Base-by-base conservation (phyloP, 2,888 invertebrate species). In the Hirtodrosophila histrioides region DNA sequence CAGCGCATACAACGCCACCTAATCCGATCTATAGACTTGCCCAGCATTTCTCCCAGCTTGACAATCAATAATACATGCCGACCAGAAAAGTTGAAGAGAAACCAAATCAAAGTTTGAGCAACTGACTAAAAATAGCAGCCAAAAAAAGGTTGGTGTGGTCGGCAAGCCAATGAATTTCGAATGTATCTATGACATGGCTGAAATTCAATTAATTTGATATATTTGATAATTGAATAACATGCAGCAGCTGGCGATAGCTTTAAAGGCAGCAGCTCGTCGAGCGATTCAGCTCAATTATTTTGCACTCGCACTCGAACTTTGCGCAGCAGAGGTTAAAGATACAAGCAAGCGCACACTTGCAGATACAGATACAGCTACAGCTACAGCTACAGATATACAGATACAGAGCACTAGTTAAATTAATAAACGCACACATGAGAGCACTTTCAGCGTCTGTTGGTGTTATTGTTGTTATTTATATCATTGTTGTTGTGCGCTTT, bases 221-320 rank as follows among this genome's bases (percentile, higher is more conserved):
- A 50, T 57, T 53, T 24, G 60, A 39, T 73, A 66, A 76, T 76
- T 76, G 73, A 76, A 76, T 70, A 56, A 73, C 57, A 35, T 50
- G 64, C 57, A 66, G 48, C 50, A 44, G 56, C 54, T 60, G 44
- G 43, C 56, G 17, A 37, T 50, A 62, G 44, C 57, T 66, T 39
- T 29, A 41, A 36, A 46, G 58, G 27, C 44, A 27, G 60, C 62
- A 27, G 60, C 62, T 64, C 36, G 48, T 48, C 54, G 31, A 57
- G 37, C 37, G 40, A 11, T 24, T 61, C 36, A 54, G 69, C 71
- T 82, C 85, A 83, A 83, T 83, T 83, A 83, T 73, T 83, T 83
- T 86, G 82, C 86, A 83, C 82, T 86, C 73, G 73, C 75, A 73
- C 66, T 69, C 80, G 82, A 82, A 86, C 82, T 86, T 75, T 82